Evolutionary conservation across 2,888 invertebrate species (phyloP).

Genomic region (Labia minor): DNA sequence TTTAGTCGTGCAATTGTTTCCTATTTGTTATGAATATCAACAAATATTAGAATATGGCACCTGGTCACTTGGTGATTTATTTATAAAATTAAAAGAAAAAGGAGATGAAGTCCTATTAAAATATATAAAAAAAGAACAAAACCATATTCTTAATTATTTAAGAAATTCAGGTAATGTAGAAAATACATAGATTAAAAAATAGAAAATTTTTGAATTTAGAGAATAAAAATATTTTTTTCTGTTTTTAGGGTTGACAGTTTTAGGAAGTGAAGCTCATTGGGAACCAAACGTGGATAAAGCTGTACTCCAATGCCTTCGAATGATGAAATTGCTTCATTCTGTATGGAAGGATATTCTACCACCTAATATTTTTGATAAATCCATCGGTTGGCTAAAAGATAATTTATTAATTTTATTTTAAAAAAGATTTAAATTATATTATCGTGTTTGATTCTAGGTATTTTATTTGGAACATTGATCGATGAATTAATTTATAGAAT

Average conservation of each 20-base stretch:
- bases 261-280: slow-evolving; percentile 32
- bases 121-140: neutral
- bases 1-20: neutral
- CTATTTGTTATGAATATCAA: slow-evolving; percentile 1
- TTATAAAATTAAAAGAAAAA: neutral
- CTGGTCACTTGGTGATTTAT: neutral
- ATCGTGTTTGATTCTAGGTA: slow-evolving; percentile 39
- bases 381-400: slow-evolving; percentile 48
- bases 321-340: slow-evolving; percentile 69
- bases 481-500: slow-evolving; percentile 57
- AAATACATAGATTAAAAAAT: too few species aligned
- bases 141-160: neutral
- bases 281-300: slow-evolving; percentile 54
- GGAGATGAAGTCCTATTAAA: neutral
- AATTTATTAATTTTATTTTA: slow-evolving; percentile 24
- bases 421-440: slow-evolving; percentile 14
- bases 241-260: slow-evolving; percentile 38
- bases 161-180: slow-evolving; percentile 1
- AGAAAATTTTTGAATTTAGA: too few species aligned
- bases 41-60: neutral
- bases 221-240: neutral
- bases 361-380: slow-evolving; percentile 59
- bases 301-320: slow-evolving; percentile 73
- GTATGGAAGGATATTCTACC: slow-evolving; percentile 84
- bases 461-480: slow-evolving; percentile 54